phyloP scores from a whole-genome alignment of 2,797 vertebrate genomes.

The Smutsia gigantea region DNA sequence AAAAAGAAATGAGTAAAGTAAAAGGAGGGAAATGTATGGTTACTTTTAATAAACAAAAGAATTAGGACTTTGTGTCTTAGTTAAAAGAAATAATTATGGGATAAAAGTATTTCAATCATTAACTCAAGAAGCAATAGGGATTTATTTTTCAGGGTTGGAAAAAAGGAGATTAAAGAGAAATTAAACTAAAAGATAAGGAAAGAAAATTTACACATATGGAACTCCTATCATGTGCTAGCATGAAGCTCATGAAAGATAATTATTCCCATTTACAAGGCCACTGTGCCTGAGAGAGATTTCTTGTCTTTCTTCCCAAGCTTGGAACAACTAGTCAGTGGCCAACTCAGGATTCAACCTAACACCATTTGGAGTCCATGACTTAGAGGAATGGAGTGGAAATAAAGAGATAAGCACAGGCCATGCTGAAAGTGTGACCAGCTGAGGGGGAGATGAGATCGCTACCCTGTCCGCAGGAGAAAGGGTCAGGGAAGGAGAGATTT shows the following conservation, averaged over 20 bases:
- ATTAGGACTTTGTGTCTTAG: not conserved
- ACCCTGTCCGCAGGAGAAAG: too few species aligned
- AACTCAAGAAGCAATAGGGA: conserved; percentile 50
- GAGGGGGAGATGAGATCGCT: not conserved
- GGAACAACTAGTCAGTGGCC: not conserved
- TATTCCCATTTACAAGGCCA: not conserved
- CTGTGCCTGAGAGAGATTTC: not conserved
- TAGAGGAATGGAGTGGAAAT: not conserved
- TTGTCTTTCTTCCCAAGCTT: not conserved
- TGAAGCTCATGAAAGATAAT: not conserved
- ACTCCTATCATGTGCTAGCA: not conserved
- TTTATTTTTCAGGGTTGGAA: conserved; percentile 46
- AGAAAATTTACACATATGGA: not conserved
- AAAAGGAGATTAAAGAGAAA: not conserved
- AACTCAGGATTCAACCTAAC: not conserved
- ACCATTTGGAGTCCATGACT: not conserved
- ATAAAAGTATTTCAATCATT: conserved; percentile 16
- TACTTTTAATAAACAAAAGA: conserved; percentile 52
- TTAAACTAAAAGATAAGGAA: not conserved
- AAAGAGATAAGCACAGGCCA: not conserved
- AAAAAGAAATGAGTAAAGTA: not conserved
- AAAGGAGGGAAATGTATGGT: not conserved
- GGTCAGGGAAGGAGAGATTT: not conserved
- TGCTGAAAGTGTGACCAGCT: not conserved
- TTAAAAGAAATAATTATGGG: conserved; percentile 39